phyloP scores from a whole-genome alignment of 2,888 invertebrate species.

The Mimumesa dahlbomi region DNA sequence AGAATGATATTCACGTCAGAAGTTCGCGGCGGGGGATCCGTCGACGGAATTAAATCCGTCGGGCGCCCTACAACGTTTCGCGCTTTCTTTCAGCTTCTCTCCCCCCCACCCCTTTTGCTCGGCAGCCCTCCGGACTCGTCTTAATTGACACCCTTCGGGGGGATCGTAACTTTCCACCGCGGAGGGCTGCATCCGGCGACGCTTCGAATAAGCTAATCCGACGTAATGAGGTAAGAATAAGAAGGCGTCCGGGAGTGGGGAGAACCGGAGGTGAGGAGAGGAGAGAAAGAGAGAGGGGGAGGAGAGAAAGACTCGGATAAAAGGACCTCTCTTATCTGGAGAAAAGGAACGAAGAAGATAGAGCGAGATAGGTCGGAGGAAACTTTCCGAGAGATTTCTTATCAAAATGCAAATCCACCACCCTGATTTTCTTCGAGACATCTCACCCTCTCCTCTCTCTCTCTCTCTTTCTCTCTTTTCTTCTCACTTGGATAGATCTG shows the following conservation, averaged over 20 bases:
- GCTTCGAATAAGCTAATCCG: slow-evolving; percentile 75
- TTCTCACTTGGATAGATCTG: slow-evolving; percentile 39
- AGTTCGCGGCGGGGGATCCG: not conserved
- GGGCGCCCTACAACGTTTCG: not conserved
- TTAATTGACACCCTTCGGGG: slow-evolving; percentile 49
- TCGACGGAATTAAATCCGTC: slow-evolving; percentile 8
- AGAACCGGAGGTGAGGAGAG: not conserved
- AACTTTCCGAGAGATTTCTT: slow-evolving; percentile 79
- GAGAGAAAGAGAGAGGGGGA: not conserved
- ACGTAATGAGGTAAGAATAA: slow-evolving; percentile 78
- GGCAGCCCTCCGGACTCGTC: slow-evolving; percentile 2
- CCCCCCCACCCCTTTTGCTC: not conserved
- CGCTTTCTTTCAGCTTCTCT: not conserved
- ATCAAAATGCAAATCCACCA: slow-evolving; percentile 80
- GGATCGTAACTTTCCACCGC: not conserved
- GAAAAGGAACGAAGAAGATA: slow-evolving; percentile 27
- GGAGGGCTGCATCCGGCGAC: slow-evolving; percentile 31
- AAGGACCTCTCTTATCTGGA: slow-evolving; percentile 37
- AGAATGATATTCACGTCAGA: not conserved
- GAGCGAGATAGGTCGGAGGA: slow-evolving; percentile 46
- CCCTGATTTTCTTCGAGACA: slow-evolving; percentile 54
- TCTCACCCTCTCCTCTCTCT: slow-evolving; percentile 15
- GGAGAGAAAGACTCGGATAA: slow-evolving; percentile 25
- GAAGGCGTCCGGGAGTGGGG: slow-evolving; percentile 49
- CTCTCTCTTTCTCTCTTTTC: slow-evolving; percentile 15